phyloP scores from a whole-genome alignment of 1,140 invertebrate genomes.

The Whitmania pigra region DNA sequence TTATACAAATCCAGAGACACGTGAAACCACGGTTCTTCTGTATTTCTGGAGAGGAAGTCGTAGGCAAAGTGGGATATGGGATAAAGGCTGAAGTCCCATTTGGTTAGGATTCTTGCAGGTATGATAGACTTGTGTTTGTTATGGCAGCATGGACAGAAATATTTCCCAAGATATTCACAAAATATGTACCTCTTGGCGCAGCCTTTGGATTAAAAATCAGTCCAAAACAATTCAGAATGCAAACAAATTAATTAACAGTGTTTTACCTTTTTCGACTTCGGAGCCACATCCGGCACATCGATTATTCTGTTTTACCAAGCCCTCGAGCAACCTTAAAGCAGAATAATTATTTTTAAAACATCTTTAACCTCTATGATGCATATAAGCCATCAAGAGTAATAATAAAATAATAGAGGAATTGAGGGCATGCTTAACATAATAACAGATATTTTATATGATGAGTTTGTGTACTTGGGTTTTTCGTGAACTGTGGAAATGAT shows the following conservation, averaged over 20 bases:
- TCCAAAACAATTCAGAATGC: constrained; percentile 13
- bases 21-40: constrained; percentile 64
- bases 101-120: constrained; percentile 61
- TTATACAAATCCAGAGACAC: constrained; percentile 54
- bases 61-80: constrained; percentile 68
- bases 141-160: constrained; percentile 79
- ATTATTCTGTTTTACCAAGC: constrained; percentile 64
- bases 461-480: constrained; percentile 16
- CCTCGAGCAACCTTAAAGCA: constrained; percentile 48
- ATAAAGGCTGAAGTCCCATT: constrained; percentile 54
- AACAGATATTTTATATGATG: no score
- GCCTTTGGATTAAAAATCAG: constrained; percentile 38
- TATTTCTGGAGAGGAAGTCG: constrained; percentile 62
- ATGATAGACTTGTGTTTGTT: constrained; percentile 60
- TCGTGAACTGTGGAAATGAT: constrained; percentile 70
- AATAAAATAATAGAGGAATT: neutral
- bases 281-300: constrained; percentile 74
- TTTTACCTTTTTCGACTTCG: constrained; percentile 51
- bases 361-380: neutral
- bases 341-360: constrained; percentile 15
- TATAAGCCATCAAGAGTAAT: neutral
- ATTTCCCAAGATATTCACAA: constrained; percentile 72
- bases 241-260: constrained; percentile 8
- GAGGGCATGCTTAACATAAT: neutral
- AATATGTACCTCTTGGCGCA: constrained; percentile 55